phyloP scores from a whole-genome alignment of 2,113 vertebrate species.

The Leucosticte australis region DNA sequence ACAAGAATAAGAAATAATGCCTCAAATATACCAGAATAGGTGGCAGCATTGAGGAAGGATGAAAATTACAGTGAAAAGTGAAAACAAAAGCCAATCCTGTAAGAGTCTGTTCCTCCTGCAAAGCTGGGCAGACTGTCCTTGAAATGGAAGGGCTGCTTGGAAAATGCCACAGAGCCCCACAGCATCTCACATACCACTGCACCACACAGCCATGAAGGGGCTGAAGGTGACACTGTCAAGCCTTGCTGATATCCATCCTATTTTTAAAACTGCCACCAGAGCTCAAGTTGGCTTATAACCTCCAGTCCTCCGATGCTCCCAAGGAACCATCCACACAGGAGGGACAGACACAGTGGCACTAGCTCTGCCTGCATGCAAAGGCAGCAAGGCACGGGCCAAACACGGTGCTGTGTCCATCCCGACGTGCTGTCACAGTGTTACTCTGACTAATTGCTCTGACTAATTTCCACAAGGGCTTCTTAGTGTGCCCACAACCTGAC shows the following conservation, averaged over 20 bases:
- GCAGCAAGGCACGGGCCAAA: background rate
- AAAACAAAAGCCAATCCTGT: background rate
- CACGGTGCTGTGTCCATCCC: accelerated
- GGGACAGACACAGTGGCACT: accelerated
- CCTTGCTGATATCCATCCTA: background rate
- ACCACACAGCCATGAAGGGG: background rate
- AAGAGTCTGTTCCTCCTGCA: background rate
- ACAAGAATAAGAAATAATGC: background rate
- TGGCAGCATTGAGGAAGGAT: background rate
- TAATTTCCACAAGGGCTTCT: background rate
- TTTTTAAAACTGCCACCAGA: background rate
- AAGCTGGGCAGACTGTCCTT: background rate
- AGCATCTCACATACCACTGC: background rate
- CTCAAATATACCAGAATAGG: background rate
- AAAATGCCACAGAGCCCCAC: background rate
- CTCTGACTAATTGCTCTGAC: too few species aligned
- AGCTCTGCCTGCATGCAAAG: background rate
- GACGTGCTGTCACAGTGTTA: background rate
- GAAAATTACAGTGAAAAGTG: background rate
- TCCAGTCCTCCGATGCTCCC: background rate
- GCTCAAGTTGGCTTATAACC: background rate
- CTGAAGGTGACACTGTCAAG: background rate
- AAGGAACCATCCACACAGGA: accelerated
- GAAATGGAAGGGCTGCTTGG: background rate
- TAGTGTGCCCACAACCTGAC: background rate